A percentile compares a stretch with the other conserved stretches of the same genome.
phyloP scores from a whole-genome alignment of 2,888 invertebrate species.

The Allophyes oxyacanthae region DNA sequence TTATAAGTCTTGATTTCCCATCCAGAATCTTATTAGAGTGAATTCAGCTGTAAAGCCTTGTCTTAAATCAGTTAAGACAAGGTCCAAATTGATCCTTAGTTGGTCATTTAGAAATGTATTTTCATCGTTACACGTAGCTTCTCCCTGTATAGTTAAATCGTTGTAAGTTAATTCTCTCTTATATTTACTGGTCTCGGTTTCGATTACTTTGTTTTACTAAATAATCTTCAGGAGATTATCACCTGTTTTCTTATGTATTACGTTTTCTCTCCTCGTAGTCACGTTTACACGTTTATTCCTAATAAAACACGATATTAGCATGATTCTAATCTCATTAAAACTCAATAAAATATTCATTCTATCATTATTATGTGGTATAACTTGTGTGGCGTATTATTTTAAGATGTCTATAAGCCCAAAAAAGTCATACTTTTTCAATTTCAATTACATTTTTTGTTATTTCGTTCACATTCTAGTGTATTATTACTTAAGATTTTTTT shows the following conservation, averaged over 20 bases:
- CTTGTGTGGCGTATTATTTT: no score
- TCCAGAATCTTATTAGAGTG: no score
- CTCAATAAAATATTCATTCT: conserved; percentile 26
- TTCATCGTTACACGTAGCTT: background rate
- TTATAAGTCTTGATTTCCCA: no score
- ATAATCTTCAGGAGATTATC: conserved; percentile 37
- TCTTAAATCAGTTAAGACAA: no score
- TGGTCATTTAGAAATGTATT: no score
- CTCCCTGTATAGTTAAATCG: background rate
- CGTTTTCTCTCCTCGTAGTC: conserved; percentile 29
- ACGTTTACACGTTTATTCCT: conserved; percentile 30
- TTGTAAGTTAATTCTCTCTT: background rate
- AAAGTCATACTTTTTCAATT: no score
- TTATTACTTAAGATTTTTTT: conserved; percentile 36
- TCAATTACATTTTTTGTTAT: no score
- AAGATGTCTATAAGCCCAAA: no score
- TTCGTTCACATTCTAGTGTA: conserved; percentile 9
- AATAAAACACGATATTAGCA: conserved; percentile 31
- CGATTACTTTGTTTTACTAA: conserved; percentile 26
- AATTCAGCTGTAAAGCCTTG: no score
- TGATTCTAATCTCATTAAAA: conserved; percentile 17
- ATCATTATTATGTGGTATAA: conserved; percentile 9
- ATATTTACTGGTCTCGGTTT: conserved; percentile 14
- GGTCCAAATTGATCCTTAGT: no score
- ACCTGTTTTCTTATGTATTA: conserved; percentile 29